Percentiles rank a stretch among this genome's conserved stretches.
These are phyloP conservation scores for Silvanus unidentatus DNA, from an alignment of 2,888 invertebrate genomes.

Conservation along the genomic window DNA sequence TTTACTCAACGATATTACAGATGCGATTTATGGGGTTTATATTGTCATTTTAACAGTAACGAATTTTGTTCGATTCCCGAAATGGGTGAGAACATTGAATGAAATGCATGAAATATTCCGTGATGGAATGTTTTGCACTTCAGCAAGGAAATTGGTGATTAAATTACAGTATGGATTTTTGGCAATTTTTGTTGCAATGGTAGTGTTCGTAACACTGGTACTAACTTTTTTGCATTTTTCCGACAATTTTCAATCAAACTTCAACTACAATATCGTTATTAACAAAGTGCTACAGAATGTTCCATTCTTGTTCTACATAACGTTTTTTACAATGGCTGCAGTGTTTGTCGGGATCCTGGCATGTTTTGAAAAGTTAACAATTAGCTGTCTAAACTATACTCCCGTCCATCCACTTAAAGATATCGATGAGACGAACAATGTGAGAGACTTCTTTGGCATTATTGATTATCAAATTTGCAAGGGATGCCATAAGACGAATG, in stretches of 20 bases:
- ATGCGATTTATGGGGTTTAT: slow-evolving; percentile 34
- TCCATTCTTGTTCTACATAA: slow-evolving; percentile 35
- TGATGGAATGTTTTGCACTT: slow-evolving; percentile 37
- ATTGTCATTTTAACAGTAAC: slow-evolving; percentile 29
- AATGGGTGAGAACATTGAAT: slow-evolving; percentile 34
- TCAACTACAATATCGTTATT: slow-evolving; percentile 28
- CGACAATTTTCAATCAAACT: slow-evolving; percentile 27
- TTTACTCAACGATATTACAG: slow-evolving; percentile 34
- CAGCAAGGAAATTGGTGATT: slow-evolving; percentile 26
- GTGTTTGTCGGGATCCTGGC: slow-evolving; percentile 33
- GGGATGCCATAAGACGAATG: slow-evolving; percentile 28
- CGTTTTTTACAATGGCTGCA: slow-evolving; percentile 29
- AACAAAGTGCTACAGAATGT: slow-evolving; percentile 34
- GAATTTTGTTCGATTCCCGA: slow-evolving; percentile 29
- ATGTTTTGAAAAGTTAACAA: slow-evolving; percentile 41
- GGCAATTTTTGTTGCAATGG: slow-evolving; percentile 16
- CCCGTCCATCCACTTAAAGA: slow-evolving; percentile 38
- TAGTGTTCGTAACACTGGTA: slow-evolving; percentile 26
- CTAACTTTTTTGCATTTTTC: slow-evolving; percentile 31
- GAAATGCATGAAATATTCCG: slow-evolving; percentile 27
- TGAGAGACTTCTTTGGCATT: slow-evolving; percentile 35
- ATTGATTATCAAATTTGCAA: slow-evolving; percentile 34
- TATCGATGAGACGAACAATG: slow-evolving; percentile 36
- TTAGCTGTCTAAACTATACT: slow-evolving; percentile 34
- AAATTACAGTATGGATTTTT: slow-evolving; percentile 30